Conservation (phyloP, 2,113 vertebrate genomes). For the Diphyllodes magnificus region DNA sequence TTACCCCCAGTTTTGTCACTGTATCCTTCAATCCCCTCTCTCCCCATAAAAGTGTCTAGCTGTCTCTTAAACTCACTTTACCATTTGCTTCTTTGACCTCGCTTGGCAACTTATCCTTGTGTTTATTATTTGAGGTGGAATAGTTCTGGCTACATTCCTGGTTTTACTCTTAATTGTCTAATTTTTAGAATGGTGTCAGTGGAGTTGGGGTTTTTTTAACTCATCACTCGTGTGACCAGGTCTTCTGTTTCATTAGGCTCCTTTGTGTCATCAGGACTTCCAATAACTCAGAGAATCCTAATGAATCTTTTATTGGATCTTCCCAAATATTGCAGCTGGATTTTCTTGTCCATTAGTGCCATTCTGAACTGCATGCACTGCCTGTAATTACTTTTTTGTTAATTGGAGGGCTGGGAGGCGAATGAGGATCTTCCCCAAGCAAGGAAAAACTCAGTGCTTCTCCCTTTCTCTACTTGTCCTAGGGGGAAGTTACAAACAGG, state of each 20-base stretch:
- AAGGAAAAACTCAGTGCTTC: not conserved
- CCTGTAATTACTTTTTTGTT: not conserved
- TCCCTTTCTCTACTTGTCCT: not conserved
- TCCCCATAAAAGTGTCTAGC: conserved; percentile 58
- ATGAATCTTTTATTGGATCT: conserved; percentile 33
- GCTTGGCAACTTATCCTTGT: conserved; percentile 57
- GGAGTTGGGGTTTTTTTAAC: not conserved
- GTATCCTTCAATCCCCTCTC: conserved; percentile 55
- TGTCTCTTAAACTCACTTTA: conserved; percentile 63
- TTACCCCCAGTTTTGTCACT: conserved; percentile 31
- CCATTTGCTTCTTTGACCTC: conserved; percentile 57
- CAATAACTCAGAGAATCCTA: conserved; percentile 17
- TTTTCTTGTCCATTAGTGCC: conserved; percentile 14
- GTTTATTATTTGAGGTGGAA: conserved; percentile 63
- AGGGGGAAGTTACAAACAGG: not conserved
- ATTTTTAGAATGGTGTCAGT: conserved; percentile 21
- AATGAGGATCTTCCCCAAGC: not conserved
- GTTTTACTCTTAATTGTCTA: conserved; percentile 38
- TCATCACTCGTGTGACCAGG: not conserved
- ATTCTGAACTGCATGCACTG: not conserved
- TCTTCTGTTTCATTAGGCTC: conserved; percentile 35
- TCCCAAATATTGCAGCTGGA: not conserved
- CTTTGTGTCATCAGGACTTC: not conserved
- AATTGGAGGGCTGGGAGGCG: not conserved
- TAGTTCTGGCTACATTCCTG: conserved; percentile 42